These are phyloP conservation scores for Equus przewalskii DNA, from an alignment of 2,113 vertebrate genomes.

Conservation along the genomic window DNA sequence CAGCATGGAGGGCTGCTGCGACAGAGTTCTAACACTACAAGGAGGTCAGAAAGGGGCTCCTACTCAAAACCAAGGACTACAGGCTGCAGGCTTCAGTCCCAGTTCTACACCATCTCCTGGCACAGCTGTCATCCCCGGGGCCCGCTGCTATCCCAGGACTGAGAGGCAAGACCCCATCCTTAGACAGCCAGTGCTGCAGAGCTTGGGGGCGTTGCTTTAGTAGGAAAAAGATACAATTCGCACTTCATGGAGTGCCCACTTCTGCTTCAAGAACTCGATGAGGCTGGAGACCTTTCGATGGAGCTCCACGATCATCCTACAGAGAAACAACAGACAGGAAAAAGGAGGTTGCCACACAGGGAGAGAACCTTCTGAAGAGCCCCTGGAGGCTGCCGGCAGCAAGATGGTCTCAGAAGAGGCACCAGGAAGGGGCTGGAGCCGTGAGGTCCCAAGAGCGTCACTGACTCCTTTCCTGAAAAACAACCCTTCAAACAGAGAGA, in stretches of 20 bases:
- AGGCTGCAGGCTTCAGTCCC: neutral
- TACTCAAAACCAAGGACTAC: neutral
- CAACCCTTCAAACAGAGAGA: neutral
- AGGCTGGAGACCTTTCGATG: conserved; percentile 99
- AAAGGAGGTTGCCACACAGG: neutral
- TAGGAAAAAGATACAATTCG: conserved; percentile 96
- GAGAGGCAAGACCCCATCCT: neutral
- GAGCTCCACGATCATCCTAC: conserved; percentile 98
- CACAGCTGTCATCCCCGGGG: neutral
- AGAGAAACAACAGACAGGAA: neutral
- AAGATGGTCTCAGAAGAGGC: accelerated
- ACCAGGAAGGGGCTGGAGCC: neutral
- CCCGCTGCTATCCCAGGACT: neutral
- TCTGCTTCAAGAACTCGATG: conserved; percentile 98
- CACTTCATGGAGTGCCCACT: conserved; percentile 97
- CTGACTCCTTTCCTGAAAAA: neutral
- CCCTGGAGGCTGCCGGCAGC: neutral
- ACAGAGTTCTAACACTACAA: no score
- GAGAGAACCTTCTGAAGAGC: neutral
- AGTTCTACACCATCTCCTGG: accelerated
- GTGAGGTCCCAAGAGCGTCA: accelerated
- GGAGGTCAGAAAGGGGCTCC: neutral
- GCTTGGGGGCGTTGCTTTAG: no score
- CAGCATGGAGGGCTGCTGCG: neutral
- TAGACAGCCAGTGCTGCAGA: no score